phyloP scores from a whole-genome alignment of 2,888 invertebrate genomes.

The Oxytorus armatus region DNA sequence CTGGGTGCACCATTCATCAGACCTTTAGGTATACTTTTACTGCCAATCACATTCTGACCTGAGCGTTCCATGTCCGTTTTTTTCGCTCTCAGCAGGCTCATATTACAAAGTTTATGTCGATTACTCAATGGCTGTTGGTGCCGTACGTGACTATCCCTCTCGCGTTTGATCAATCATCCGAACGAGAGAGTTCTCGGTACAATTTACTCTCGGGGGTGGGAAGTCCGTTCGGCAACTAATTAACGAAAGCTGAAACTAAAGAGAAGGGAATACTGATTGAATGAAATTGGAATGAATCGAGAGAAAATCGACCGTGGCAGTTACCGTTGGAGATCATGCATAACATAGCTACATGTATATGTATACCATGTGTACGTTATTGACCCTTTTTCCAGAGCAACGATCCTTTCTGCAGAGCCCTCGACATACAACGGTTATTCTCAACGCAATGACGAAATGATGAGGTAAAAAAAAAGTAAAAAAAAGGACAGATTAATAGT shows the following conservation, averaged over 20 bases:
- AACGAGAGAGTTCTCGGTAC: conserved; percentile 9
- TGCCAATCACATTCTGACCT: not conserved
- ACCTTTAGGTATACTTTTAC: not conserved
- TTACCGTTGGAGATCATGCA: conserved; percentile 13
- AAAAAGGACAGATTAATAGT: not conserved
- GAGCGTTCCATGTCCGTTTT: conserved; percentile 3
- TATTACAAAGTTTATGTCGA: conserved; percentile 31
- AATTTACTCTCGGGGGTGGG: conserved; percentile 9
- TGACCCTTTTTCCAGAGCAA: too few relatives aligned
- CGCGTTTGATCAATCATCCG: conserved; percentile 25
- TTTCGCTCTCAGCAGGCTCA: not conserved
- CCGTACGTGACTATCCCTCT: conserved; percentile 7
- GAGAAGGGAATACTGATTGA: conserved; percentile 29
- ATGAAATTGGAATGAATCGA: conserved; percentile 54
- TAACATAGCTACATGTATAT: not conserved
- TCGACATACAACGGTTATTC: not conserved
- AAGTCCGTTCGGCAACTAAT: conserved; percentile 30
- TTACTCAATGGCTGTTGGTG: conserved; percentile 14
- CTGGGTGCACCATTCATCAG: not conserved
- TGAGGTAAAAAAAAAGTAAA: not conserved
- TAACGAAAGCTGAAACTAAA: conserved; percentile 22
- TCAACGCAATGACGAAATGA: conserved; percentile 11
- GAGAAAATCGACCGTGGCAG: conserved; percentile 18
- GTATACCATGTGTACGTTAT: conserved; percentile 10
- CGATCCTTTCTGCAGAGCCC: conserved; percentile 8